phyloP scores from a whole-genome alignment of 2,888 invertebrate genomes.

The Brachypalpus laphriformis region DNA sequence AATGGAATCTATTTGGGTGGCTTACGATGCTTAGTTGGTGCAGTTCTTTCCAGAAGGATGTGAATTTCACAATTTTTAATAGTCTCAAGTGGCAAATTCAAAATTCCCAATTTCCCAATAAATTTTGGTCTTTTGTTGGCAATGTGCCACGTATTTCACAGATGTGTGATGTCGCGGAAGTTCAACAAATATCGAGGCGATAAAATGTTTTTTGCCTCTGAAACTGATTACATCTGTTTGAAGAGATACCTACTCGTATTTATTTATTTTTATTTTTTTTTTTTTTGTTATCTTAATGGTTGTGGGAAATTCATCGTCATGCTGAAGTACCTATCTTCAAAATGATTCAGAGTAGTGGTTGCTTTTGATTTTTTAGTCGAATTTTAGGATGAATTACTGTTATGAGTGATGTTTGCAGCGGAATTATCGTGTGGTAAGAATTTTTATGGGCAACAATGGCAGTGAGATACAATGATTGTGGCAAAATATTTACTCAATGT shows the following conservation, averaged over 20 bases:
- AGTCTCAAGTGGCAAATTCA: background rate
- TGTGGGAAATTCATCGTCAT: background rate
- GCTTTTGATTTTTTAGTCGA: background rate
- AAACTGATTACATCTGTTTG: background rate
- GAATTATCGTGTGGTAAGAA: background rate
- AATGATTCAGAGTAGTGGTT: background rate
- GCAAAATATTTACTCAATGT: background rate
- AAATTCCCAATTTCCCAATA: background rate
- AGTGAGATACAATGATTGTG: background rate
- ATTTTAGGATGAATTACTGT: background rate
- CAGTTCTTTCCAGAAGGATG: no score
- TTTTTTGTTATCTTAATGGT: background rate
- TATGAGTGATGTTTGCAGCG: background rate
- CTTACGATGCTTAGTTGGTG: background rate
- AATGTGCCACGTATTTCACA: background rate
- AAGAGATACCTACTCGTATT: no score
- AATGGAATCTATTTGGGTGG: no score
- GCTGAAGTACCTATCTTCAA: background rate
- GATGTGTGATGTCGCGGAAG: constrained; percentile 16
- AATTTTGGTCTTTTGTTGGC: background rate
- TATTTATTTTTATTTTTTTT: no score
- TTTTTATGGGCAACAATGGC: background rate
- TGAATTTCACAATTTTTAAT: background rate
- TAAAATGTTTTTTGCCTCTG: background rate
- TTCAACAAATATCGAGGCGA: constrained; percentile 1